These are phyloP conservation scores for Spodoptera picta DNA, from an alignment of 2,888 invertebrate genomes.

Conservation along the genomic window DNA sequence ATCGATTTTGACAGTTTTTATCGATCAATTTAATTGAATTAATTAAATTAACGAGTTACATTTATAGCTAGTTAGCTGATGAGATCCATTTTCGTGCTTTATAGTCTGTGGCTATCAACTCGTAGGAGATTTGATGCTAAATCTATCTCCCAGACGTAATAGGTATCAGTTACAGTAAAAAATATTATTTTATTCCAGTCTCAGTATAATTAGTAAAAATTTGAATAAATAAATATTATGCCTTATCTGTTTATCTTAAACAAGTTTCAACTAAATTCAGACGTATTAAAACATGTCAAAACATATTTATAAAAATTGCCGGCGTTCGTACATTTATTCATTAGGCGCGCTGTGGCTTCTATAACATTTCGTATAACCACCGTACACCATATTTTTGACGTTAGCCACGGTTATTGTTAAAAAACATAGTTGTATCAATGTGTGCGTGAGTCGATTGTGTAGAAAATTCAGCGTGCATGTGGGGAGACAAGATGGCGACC, in stretches of 20 bases:
- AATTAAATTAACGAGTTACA: slow-evolving; percentile 48
- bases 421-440: slow-evolving; percentile 53
- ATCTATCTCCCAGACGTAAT: slow-evolving; percentile 4
- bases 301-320: slow-evolving; percentile 65
- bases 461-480: slow-evolving; percentile 65
- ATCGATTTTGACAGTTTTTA: slow-evolving; percentile 52
- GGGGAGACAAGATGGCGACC: slow-evolving; percentile 82
- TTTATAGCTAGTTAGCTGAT: slow-evolving; percentile 30
- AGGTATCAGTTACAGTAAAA: not conserved
- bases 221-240: slow-evolving; percentile 6
- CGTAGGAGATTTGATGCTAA: slow-evolving; percentile 28
- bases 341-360: slow-evolving; percentile 61
- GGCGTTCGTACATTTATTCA: slow-evolving; percentile 58
- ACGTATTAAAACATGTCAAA: slow-evolving; percentile 74
- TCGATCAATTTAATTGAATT: slow-evolving; percentile 51
- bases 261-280: slow-evolving; percentile 59
- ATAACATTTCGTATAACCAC: slow-evolving; percentile 62
- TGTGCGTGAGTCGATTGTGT: slow-evolving; percentile 55
- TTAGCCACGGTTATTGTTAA: slow-evolving; percentile 75
- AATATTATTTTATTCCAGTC: not conserved
- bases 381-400: slow-evolving; percentile 62
- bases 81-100: slow-evolving; percentile 25
- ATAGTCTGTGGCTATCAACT: slow-evolving; percentile 35
- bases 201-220: not conserved
- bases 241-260: slow-evolving; percentile 10